Conservation (phyloP, 1,140 invertebrate genomes). For the Heliconius congener region DNA sequence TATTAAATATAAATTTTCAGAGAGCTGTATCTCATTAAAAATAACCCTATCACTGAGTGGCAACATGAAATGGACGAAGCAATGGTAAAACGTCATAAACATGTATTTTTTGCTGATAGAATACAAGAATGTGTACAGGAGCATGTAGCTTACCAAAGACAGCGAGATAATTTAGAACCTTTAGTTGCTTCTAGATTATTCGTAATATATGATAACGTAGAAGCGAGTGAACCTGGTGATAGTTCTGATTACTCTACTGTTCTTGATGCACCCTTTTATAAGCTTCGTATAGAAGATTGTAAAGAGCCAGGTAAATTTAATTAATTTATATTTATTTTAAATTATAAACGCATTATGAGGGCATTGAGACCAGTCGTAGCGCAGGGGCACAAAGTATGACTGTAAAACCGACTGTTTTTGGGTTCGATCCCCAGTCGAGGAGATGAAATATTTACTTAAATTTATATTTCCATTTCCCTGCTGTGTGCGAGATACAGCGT, state of each 20-base stretch:
- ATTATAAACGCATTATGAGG: too few species aligned
- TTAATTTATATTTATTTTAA: not conserved
- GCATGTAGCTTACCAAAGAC: conserved; percentile 76
- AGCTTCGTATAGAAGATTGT: conserved; percentile 84
- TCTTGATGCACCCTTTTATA: conserved; percentile 84
- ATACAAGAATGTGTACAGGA: conserved; percentile 83
- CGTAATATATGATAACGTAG: conserved; percentile 89
- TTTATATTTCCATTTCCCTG: too few species aligned
- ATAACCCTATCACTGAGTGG: conserved; percentile 70
- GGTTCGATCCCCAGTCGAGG: too few species aligned
- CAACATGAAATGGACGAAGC: conserved; percentile 74
- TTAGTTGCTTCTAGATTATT: conserved; percentile 85
- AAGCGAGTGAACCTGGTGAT: conserved; percentile 85
- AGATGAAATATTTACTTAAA: too few species aligned
- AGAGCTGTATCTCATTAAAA: conserved; percentile 71
- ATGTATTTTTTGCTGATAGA: conserved; percentile 83
- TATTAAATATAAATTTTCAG: conserved; percentile 48
- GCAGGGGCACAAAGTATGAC: too few species aligned
- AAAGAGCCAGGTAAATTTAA: conserved; percentile 83
- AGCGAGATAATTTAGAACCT: conserved; percentile 75
- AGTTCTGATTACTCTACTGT: conserved; percentile 83
- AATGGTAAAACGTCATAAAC: conserved; percentile 82
- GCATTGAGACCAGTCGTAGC: too few species aligned
- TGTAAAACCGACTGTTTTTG: too few species aligned
- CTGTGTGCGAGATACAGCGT: too few species aligned